phyloP scores from a whole-genome alignment of 2,797 vertebrate species.

The Haliaeetus vocifer region DNA sequence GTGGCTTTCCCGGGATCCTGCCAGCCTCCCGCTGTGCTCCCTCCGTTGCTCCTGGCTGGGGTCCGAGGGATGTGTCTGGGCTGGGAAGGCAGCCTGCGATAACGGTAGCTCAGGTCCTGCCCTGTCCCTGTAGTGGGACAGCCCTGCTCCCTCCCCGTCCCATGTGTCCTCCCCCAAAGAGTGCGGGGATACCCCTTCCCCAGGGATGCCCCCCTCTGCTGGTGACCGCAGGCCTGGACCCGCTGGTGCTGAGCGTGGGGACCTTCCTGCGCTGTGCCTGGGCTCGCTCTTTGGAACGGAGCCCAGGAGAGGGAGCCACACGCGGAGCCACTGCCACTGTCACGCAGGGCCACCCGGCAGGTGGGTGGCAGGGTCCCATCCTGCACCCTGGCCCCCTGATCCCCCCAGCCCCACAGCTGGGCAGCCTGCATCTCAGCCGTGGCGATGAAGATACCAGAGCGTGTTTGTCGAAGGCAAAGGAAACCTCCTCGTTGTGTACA shows the following conservation, averaged over 20 bases:
- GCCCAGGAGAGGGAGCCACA: not conserved
- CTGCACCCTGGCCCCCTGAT: not conserved
- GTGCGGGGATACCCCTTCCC: accelerated
- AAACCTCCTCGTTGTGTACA: slow-evolving; percentile 70
- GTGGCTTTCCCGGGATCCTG: not conserved
- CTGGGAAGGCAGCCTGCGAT: not conserved
- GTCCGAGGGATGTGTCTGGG: not conserved
- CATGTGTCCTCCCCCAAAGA: not conserved
- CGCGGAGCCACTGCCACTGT: accelerated
- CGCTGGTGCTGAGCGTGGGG: accelerated
- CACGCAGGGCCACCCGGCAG: not conserved
- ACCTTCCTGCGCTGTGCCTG: not conserved
- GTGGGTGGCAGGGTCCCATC: not conserved
- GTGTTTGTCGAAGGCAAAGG: slow-evolving; percentile 55
- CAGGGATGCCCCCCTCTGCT: not conserved
- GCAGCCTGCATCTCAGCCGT: not conserved
- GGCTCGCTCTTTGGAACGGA: not conserved
- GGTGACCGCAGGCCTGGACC: accelerated
- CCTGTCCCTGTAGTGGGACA: not conserved
- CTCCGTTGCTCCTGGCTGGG: not conserved
- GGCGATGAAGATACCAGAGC: not conserved
- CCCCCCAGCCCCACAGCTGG: not conserved
- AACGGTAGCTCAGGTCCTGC: not conserved
- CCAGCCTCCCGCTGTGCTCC: not conserved
- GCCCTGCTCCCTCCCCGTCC: not conserved